Conservation (phyloP, 2,113 vertebrate genomes). For the Notothenia coriiceps region DNA sequence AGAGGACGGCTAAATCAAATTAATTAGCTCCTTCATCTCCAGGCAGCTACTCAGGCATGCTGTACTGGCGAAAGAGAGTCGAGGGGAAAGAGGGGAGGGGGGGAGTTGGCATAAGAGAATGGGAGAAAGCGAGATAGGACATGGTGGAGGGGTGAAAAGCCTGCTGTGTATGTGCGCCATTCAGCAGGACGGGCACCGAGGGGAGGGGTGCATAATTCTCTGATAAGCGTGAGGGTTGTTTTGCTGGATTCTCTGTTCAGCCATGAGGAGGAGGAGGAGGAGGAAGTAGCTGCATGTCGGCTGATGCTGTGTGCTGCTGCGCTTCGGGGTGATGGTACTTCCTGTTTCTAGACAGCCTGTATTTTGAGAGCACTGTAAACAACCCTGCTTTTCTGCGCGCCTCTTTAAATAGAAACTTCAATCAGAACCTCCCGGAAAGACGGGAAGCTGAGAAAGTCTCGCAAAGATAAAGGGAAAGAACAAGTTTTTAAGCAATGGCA, state of each 20-base stretch:
- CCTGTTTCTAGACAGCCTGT: slow-evolving; percentile 80
- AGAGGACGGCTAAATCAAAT: slow-evolving; percentile 87
- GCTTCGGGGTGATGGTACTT: slow-evolving; percentile 73
- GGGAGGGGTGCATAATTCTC: slow-evolving; percentile 77
- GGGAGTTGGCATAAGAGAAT: slow-evolving; percentile 57
- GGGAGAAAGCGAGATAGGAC: slow-evolving; percentile 71
- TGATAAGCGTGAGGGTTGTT: slow-evolving; percentile 84
- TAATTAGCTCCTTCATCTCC: slow-evolving; percentile 89
- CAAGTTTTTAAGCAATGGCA: slow-evolving; percentile 9
- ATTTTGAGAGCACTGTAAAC: slow-evolving; percentile 77
- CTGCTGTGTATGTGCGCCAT: slow-evolving; percentile 77
- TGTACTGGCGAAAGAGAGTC: slow-evolving; percentile 73
- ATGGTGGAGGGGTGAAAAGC: slow-evolving; percentile 75
- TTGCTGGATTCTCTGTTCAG: slow-evolving; percentile 71
- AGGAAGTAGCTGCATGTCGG: slow-evolving; percentile 59
- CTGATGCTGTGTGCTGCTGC: slow-evolving; percentile 62
- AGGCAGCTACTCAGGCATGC: slow-evolving; percentile 85
- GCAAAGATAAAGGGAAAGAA: slow-evolving; percentile 9
- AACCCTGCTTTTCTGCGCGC: slow-evolving; percentile 59
- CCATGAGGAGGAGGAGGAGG: slow-evolving; percentile 61
- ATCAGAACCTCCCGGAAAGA: slow-evolving; percentile 56
- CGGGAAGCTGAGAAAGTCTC: slow-evolving; percentile 20
- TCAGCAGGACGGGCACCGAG: slow-evolving; percentile 64
- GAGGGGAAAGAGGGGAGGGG: slow-evolving; percentile 18
- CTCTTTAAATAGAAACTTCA: slow-evolving; percentile 79